Evolutionary conservation across 2,797 vertebrate species (phyloP).

Genomic region (Sebastes diaconus): DNA sequence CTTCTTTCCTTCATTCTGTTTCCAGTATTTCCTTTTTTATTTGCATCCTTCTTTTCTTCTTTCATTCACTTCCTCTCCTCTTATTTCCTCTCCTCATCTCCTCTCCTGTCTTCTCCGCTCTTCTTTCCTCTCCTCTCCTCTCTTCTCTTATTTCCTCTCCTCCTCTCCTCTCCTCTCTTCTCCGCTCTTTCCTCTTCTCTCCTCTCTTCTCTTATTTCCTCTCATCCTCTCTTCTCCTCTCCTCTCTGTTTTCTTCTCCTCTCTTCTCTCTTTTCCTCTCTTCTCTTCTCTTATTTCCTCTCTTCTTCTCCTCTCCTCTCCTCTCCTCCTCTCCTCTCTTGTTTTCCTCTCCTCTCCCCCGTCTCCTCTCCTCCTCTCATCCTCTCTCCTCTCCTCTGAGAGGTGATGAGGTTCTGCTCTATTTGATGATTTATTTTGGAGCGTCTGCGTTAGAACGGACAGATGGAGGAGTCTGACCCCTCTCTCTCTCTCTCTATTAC

Average conservation of each 20-base stretch:
- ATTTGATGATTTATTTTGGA: neutral
- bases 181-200: too few species aligned
- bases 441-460: neutral
- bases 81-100: neutral
- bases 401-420: neutral
- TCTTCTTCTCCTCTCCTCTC: too few species aligned
- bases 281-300: too few species aligned
- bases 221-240: accelerated
- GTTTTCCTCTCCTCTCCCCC: too few species aligned
- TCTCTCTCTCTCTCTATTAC: neutral
- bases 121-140: too few species aligned
- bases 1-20: neutral
- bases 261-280: too few species aligned
- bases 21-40: neutral
- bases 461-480: neutral
- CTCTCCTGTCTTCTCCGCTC: too few species aligned
- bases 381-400: neutral
- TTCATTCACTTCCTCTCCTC: neutral
- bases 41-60: neutral
- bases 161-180: neutral
- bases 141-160: neutral
- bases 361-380: neutral
- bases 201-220: accelerated
- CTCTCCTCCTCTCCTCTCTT: too few species aligned
- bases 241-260: too few species aligned